These are phyloP conservation scores for Pseudomyrmex cubaensis DNA, from an alignment of 1,140 invertebrate species.

Conservation along the genomic window DNA sequence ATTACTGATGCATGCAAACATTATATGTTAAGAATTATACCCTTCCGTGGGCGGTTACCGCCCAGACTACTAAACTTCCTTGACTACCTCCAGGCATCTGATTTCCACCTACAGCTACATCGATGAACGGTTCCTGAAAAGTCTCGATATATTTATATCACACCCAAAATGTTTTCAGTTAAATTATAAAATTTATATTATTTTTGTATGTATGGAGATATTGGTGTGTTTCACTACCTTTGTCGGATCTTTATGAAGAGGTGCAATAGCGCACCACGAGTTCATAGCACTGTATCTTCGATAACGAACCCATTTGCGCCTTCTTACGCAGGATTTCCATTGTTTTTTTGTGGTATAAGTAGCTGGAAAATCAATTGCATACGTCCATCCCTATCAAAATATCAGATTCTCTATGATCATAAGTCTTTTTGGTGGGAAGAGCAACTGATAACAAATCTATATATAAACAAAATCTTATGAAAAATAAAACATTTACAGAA, in stretches of 20 bases:
- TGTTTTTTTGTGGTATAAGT: slow-evolving; percentile 93
- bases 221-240: slow-evolving; percentile 84
- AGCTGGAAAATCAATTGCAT: slow-evolving; percentile 96
- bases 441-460: slow-evolving; percentile 67
- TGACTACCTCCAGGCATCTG: slow-evolving; percentile 91
- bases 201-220: slow-evolving; percentile 5
- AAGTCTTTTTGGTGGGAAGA: slow-evolving; percentile 57
- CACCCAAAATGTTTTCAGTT: background rate
- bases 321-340: slow-evolving; percentile 96
- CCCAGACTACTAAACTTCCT: slow-evolving; percentile 94
- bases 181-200: background rate
- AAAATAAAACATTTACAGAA: slow-evolving; percentile 38
- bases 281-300: slow-evolving; percentile 95
- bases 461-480: slow-evolving; percentile 66
- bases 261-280: slow-evolving; percentile 95
- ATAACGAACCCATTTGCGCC: slow-evolving; percentile 95
- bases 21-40: slow-evolving; percentile 82
- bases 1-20: background rate
- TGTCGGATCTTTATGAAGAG: slow-evolving; percentile 94
- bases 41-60: slow-evolving; percentile 94
- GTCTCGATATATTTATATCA: background rate
- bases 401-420: slow-evolving; percentile 73
- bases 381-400: slow-evolving; percentile 92
- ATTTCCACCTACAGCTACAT: slow-evolving; percentile 94
- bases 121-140: slow-evolving; percentile 91